Evolutionary conservation across 2,888 invertebrate genomes (phyloP).

Genomic region (Plagodis pulveraria): DNA sequence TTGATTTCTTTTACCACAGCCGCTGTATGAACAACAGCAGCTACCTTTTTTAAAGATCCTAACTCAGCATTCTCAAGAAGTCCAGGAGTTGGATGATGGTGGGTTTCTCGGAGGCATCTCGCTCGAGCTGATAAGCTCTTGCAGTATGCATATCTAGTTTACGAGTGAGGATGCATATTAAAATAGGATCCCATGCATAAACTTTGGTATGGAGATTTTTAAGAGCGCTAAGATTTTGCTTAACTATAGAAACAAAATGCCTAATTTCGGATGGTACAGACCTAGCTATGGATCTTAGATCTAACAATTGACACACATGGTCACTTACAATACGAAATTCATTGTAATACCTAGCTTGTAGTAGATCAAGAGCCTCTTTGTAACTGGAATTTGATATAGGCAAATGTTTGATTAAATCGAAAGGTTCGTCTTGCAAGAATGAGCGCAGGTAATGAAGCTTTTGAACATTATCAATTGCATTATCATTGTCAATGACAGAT

Average conservation of each 20-base stretch:
- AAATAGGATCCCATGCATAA: not conserved
- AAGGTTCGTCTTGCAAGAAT: constrained; percentile 2
- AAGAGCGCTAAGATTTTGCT: not conserved
- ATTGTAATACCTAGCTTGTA: constrained; percentile 2
- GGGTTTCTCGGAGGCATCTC: too few species aligned
- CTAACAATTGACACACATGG: constrained; percentile 1
- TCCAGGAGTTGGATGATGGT: constrained; percentile 2
- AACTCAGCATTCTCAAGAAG: not conserved
- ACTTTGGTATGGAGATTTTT: constrained; percentile 2
- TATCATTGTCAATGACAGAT: constrained; percentile 1
- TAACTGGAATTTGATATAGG: constrained; percentile 1
- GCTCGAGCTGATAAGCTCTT: too few species aligned
- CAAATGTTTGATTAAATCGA: constrained; percentile 1
- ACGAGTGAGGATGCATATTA: constrained; percentile 3
- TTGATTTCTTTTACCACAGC: not conserved
- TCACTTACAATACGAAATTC: constrained; percentile 3
- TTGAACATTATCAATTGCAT: constrained; percentile 5
- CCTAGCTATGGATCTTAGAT: constrained; percentile 1
- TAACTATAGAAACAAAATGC: constrained; percentile 3
- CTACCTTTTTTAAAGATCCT: not conserved
- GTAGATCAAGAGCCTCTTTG: constrained; percentile 1
- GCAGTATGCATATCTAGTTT: constrained; percentile 13
- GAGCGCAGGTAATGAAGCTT: constrained; percentile 4
- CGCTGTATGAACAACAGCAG: not conserved
- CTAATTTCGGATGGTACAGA: not conserved